A percentile compares a stretch with the other conserved stretches of the same genome.
Conservation (phyloP, 2,113 vertebrate genomes). For the Isurus oxyrinchus region DNA sequence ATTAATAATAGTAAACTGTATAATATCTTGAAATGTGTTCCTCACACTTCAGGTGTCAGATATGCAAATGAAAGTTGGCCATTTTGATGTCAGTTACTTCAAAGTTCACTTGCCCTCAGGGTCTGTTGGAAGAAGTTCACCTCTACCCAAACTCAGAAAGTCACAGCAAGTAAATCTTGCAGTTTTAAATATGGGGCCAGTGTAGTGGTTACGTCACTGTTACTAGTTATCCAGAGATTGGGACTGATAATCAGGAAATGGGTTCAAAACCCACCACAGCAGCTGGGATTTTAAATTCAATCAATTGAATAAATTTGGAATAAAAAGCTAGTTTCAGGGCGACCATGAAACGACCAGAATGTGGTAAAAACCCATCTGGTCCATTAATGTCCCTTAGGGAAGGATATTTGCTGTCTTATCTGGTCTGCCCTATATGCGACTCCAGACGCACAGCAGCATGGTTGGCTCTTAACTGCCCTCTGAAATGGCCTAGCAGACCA, state of each 20-base stretch:
- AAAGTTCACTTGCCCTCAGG: not conserved
- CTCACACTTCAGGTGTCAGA: not conserved
- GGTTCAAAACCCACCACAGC: not conserved
- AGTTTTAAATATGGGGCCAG: not conserved
- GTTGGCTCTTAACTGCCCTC: too few species aligned
- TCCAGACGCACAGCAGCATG: too few species aligned
- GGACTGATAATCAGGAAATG: not conserved
- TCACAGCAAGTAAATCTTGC: not conserved
- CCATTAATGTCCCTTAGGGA: not conserved
- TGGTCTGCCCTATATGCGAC: too few species aligned
- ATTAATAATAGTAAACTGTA: not conserved
- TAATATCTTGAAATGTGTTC: not conserved
- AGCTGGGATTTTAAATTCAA: not conserved
- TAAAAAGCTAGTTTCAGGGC: not conserved
- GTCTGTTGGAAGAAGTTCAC: not conserved
- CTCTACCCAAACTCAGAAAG: not conserved
- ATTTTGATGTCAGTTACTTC: not conserved
- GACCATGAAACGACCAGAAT: too few species aligned
- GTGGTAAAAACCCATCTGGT: too few species aligned
- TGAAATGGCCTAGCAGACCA: too few species aligned
- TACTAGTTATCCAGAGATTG: not conserved
- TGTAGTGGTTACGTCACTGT: not conserved
- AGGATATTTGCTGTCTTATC: not conserved
- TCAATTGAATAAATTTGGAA: not conserved
- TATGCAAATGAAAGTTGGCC: not conserved